A percentile compares a stretch with the other conserved stretches of the same genome.
phyloP scores from a whole-genome alignment of 2,888 invertebrate species.

The Deilephila porcellus region DNA sequence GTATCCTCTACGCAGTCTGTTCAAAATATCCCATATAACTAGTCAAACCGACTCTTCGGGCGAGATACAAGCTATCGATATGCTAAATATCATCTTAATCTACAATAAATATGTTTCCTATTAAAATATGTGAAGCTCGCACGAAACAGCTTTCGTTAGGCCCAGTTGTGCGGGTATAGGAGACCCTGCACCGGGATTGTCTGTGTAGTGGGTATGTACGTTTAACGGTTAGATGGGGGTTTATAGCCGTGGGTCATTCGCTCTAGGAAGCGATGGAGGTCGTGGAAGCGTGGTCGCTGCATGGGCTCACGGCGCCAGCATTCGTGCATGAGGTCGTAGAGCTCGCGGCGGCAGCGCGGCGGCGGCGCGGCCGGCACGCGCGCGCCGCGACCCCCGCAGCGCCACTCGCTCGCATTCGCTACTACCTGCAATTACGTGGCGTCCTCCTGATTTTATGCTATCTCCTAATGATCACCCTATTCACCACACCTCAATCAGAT shows the following conservation, averaged over 20 bases:
- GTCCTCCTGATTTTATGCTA: neutral
- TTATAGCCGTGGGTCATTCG: conserved; percentile 89
- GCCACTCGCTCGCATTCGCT: conserved; percentile 87
- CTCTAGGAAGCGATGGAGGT: conserved; percentile 94
- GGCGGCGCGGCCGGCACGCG: conserved; percentile 86
- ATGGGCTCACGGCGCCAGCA: conserved; percentile 94
- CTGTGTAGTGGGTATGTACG: no score
- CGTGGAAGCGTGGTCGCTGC: conserved; percentile 93
- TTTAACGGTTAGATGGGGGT: conserved; percentile 70
- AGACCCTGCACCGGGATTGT: conserved; percentile 19
- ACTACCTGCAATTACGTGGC: conserved; percentile 83
- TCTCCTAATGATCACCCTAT: neutral
- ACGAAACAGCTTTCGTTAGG: conserved; percentile 31
- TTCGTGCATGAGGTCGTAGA: conserved; percentile 95
- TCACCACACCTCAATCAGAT: neutral
- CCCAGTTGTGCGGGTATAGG: conserved; percentile 8
- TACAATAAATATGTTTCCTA: conserved; percentile 42
- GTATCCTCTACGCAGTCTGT: conserved; percentile 50
- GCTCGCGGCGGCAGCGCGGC: conserved; percentile 92
- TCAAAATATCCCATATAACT: conserved; percentile 29
- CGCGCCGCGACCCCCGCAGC: conserved; percentile 73
- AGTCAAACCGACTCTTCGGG: conserved; percentile 32
- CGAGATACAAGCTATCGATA: conserved; percentile 41
- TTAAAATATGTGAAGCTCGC: conserved; percentile 46
- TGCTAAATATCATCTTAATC: conserved; percentile 38